phyloP scores from a whole-genome alignment of 2,113 vertebrate genomes.

The Plectropomus leopardus region DNA sequence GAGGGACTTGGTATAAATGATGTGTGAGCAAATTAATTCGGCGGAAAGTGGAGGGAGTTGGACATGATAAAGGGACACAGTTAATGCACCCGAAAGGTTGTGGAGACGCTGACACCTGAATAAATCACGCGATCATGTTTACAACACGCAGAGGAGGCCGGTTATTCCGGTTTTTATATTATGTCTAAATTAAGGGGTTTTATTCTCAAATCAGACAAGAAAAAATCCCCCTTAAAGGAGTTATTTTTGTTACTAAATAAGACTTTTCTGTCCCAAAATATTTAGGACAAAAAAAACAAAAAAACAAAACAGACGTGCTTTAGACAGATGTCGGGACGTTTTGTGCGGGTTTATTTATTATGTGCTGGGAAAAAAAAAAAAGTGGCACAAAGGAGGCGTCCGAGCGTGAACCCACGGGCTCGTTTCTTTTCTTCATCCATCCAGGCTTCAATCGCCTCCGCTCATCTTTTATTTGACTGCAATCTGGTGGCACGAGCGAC shows the following conservation, averaged over 20 bases:
- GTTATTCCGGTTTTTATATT: conserved; percentile 86
- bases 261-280: conserved; percentile 47
- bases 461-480: conserved; percentile 67
- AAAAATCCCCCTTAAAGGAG: conserved; percentile 32
- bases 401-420: conserved; percentile 85
- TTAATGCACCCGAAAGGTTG: conserved; percentile 9
- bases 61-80: conserved; percentile 81
- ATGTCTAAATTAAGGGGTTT: conserved; percentile 90
- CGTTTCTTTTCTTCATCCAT: conserved; percentile 74
- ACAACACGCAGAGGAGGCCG: not conserved
- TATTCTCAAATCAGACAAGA: conserved; percentile 82
- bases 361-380: conserved; percentile 39
- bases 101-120: conserved; percentile 20
- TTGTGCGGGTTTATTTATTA: conserved; percentile 80
- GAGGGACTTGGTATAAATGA: conserved; percentile 93
- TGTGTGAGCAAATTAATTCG: conserved; percentile 94
- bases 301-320: conserved; percentile 82
- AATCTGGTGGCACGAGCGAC: conserved; percentile 71
- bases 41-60: conserved; percentile 88
- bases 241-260: conserved; percentile 82
- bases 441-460: conserved; percentile 61
- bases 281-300: conserved; percentile 69
- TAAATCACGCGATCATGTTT: conserved; percentile 8
- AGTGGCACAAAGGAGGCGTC: conserved; percentile 90
- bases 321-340: conserved; percentile 87